Conservation (phyloP, 2,797 vertebrate genomes). For the Xiphophorus birchmanni region DNA sequence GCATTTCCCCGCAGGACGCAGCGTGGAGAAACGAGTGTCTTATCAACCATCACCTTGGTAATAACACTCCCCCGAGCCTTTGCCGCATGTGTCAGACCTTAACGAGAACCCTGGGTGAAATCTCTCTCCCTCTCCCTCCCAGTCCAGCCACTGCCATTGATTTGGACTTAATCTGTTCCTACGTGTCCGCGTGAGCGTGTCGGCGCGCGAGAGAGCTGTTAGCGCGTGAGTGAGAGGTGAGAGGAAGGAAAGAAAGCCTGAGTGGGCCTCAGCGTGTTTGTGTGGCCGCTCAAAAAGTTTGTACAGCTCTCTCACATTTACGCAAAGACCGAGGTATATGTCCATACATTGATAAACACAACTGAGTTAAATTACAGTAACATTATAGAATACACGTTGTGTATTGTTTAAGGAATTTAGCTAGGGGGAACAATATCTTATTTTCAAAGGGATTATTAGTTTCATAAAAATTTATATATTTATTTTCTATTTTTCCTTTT, state of each 20-base stretch:
- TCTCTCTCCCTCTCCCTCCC: constrained; percentile 81
- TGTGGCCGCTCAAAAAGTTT: constrained; percentile 32
- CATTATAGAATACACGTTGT: background rate
- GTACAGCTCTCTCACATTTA: background rate
- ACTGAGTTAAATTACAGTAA: background rate
- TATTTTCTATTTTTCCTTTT: background rate
- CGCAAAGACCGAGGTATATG: background rate
- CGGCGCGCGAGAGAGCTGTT: constrained; percentile 33
- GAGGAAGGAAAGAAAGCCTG: constrained; percentile 8
- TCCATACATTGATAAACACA: background rate
- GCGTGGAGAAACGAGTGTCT: constrained; percentile 88
- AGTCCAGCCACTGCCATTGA: constrained; percentile 85
- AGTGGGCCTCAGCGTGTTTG: constrained; percentile 38
- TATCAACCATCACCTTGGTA: constrained; percentile 91
- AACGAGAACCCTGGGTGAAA: constrained; percentile 88
- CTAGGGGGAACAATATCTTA: too few relatives aligned
- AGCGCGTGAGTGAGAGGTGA: constrained; percentile 21
- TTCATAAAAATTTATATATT: background rate
- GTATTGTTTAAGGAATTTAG: background rate
- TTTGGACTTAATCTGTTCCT: constrained; percentile 88
- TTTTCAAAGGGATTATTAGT: background rate
- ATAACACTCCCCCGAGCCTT: constrained; percentile 87
- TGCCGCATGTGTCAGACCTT: constrained; percentile 85
- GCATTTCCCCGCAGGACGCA: constrained; percentile 89
- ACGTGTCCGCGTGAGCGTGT: constrained; percentile 62